phyloP scores from a whole-genome alignment of 2,113 vertebrate genomes.

The Chunga burmeisteri region DNA sequence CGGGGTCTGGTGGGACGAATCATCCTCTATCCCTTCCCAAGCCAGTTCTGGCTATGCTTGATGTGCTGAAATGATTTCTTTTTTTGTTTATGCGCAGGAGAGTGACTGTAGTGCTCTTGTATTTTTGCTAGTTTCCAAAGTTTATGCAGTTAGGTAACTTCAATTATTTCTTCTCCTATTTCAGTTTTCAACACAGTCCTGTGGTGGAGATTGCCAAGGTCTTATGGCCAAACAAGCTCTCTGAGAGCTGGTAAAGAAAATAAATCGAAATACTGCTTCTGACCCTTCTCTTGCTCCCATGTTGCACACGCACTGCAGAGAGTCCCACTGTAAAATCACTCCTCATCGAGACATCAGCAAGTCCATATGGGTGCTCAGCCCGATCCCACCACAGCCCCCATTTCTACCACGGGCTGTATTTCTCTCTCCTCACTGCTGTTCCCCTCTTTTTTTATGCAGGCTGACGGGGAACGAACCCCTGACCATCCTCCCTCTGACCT shows the following conservation, averaged over 20 bases:
- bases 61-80: background rate
- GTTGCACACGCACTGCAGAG: background rate
- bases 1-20: background rate
- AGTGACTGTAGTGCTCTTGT: background rate
- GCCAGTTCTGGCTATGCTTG: background rate
- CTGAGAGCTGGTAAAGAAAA: background rate
- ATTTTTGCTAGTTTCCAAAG: background rate
- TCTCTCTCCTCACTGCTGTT: background rate
- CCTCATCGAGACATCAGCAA: background rate
- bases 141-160: background rate
- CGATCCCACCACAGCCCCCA: rapidly evolving
- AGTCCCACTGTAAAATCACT: background rate
- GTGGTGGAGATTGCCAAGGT: background rate
- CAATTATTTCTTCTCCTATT: background rate
- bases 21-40: background rate
- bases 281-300: background rate
- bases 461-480: constrained; percentile 95
- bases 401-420: background rate
- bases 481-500: constrained; percentile 93
- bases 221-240: background rate
- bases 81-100: background rate
- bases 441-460: constrained; percentile 59
- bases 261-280: background rate
- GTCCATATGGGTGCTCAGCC: background rate
- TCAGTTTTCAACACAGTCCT: background rate